A percentile compares a stretch with the other conserved stretches of the same genome.
Evolutionary conservation across 2,113 vertebrate species (phyloP).

Genomic region (Oryzias celebensis): DNA sequence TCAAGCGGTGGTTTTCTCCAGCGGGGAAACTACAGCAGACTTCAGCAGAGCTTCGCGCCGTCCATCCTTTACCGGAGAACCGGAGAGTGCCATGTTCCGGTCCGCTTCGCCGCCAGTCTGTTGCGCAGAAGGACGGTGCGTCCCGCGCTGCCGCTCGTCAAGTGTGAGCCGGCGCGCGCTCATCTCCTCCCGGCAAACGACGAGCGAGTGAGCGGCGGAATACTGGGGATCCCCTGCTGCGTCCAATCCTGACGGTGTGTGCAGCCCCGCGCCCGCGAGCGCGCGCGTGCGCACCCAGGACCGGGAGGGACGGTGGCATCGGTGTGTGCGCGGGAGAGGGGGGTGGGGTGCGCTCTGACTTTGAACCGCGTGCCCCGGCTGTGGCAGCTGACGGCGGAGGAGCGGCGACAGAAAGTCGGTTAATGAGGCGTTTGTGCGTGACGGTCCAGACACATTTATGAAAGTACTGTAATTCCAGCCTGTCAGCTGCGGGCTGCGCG

Average conservation of each 20-base stretch:
- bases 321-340: not conserved
- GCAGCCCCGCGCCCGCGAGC: conserved; percentile 8
- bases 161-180: conserved; percentile 49
- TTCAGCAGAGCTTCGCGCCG: too few species aligned
- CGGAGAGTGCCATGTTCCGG: too few species aligned
- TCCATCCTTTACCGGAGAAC: too few species aligned
- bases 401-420: not conserved
- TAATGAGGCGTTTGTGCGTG: too few species aligned
- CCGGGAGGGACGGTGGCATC: not conserved
- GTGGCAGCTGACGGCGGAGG: conserved; percentile 28
- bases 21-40: too few species aligned
- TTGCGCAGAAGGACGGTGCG: not conserved
- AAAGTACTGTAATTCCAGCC: too few species aligned
- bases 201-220: conserved; percentile 59
- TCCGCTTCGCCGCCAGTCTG: too few species aligned
- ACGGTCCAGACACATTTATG: too few species aligned
- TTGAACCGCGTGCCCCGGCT: conserved; percentile 32
- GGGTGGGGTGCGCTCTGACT: conserved; percentile 27
- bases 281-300: not conserved
- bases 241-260: conserved; percentile 64
- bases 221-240: conserved; percentile 69
- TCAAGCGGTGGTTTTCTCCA: too few species aligned
- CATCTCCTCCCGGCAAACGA: conserved; percentile 57
- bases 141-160: conserved; percentile 36
- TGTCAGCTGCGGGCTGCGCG: too few species aligned